A percentile compares a stretch with the other conserved stretches of the same genome.
Conservation (phyloP, 92 coral and sea anemone genomes). For the Montipora capitata region DNA sequence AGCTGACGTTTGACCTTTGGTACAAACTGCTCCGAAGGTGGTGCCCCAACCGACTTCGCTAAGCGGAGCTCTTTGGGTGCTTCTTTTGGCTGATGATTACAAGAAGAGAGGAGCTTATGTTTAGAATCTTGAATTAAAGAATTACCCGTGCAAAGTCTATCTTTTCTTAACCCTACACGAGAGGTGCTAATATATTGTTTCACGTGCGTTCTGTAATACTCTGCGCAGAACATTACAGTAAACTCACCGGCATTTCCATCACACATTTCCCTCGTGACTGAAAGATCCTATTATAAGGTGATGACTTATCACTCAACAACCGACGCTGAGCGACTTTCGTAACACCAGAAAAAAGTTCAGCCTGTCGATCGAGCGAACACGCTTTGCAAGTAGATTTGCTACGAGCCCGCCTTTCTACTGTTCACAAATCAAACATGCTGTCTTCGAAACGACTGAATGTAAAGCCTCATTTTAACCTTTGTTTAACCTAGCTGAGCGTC, state of each 20-base stretch:
- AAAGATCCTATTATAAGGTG: neutral
- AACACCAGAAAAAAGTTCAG: neutral
- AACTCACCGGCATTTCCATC: slow-evolving; percentile 37
- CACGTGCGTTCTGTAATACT: slow-evolving; percentile 2
- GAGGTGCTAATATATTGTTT: slow-evolving; percentile 7
- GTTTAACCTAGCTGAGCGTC: slow-evolving; percentile 9
- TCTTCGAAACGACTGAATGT: neutral
- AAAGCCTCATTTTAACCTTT: slow-evolving; percentile 8
- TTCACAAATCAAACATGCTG: neutral
- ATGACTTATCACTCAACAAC: neutral
- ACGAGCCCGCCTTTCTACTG: neutral
- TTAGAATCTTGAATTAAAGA: neutral
- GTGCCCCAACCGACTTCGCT: neutral
- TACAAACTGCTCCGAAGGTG: slow-evolving; percentile 11
- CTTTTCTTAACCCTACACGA: neutral
- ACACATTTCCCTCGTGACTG: neutral
- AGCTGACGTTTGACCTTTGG: neutral
- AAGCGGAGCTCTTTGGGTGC: neutral
- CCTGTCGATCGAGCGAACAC: neutral
- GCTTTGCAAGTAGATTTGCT: neutral
- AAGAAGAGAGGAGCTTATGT: slow-evolving; percentile 20
- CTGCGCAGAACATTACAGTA: neutral
- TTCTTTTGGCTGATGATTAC: slow-evolving; percentile 3
- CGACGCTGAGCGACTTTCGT: neutral
- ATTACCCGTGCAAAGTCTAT: neutral